phyloP scores from a whole-genome alignment of 2,888 invertebrate genomes.

The Ophion slaviceki region DNA sequence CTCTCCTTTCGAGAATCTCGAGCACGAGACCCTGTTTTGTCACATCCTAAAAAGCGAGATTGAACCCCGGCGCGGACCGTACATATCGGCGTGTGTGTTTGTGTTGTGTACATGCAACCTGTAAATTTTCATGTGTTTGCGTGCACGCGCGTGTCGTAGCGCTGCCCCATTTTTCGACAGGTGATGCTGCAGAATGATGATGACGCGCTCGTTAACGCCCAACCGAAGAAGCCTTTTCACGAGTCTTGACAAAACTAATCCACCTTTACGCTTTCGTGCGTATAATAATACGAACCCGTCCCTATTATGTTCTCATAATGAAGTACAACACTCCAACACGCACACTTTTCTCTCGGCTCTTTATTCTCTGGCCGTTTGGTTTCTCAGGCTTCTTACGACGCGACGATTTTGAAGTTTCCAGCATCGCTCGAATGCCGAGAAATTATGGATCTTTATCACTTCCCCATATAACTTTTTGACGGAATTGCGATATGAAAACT shows the following conservation, averaged over 20 bases:
- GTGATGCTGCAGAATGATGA: slow-evolving; percentile 44
- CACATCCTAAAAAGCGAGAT: slow-evolving; percentile 38
- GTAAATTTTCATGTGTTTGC: neutral
- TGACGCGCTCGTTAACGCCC: slow-evolving; percentile 57
- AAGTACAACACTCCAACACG: neutral
- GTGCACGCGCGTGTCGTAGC: neutral
- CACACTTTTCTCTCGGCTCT: neutral
- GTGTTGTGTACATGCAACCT: neutral
- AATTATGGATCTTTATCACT: neutral
- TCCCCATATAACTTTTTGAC: neutral
- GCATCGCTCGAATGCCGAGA: neutral
- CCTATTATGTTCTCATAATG: slow-evolving; percentile 20
- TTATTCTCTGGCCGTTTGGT: neutral
- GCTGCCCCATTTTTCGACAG: slow-evolving; percentile 62
- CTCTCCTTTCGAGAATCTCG: slow-evolving; percentile 37
- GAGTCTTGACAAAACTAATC: slow-evolving; percentile 54
- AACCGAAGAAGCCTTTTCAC: slow-evolving; percentile 40
- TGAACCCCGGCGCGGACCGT: neutral
- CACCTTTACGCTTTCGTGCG: slow-evolving; percentile 35
- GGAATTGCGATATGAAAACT: neutral
- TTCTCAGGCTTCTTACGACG: slow-evolving; percentile 3
- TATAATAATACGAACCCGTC: slow-evolving; percentile 37
- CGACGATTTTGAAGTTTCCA: neutral
- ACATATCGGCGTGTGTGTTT: neutral
- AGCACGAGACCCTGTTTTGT: slow-evolving; percentile 43